A percentile compares a stretch with the other conserved stretches of the same genome.
Conservation (phyloP, 2,888 invertebrate genomes). For the Pristionchus maxplancki region DNA sequence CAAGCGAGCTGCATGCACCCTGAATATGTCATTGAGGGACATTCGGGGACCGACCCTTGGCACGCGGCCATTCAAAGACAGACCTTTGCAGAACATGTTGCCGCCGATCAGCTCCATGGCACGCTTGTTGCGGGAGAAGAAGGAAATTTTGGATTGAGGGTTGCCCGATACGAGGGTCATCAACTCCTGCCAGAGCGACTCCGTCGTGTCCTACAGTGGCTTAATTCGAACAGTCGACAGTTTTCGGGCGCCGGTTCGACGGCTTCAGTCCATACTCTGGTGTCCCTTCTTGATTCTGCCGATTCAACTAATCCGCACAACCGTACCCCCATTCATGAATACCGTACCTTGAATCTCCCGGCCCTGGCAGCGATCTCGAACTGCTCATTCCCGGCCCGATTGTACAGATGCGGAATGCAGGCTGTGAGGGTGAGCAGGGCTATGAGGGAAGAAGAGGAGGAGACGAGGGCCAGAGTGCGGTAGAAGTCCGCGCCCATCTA, state of each 20-base stretch:
- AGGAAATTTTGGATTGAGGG: constrained; percentile 55
- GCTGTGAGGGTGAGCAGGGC: constrained; percentile 51
- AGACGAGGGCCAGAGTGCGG: constrained; percentile 51
- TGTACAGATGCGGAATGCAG: constrained; percentile 53
- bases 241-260: no score
- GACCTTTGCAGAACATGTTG: constrained; percentile 61
- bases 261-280: no score
- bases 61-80: no score
- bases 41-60: no score
- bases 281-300: no score
- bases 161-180: constrained; percentile 25
- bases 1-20: constrained; percentile 74
- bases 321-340: no score
- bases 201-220: neutral
- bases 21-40: constrained; percentile 50
- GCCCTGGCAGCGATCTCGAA: constrained; percentile 28
- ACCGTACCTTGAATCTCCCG: constrained; percentile 52
- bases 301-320: no score
- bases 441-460: constrained; percentile 47
- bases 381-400: constrained; percentile 40
- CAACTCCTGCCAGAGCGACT: constrained; percentile 49
- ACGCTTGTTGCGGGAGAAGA: constrained; percentile 67
- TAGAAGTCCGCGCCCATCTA: constrained; percentile 49
- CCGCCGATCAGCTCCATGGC: constrained; percentile 61
- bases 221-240: no score